These are phyloP conservation scores for Trissolcus japonicus DNA, from an alignment of 2,888 invertebrate genomes.

Conservation along the genomic window DNA sequence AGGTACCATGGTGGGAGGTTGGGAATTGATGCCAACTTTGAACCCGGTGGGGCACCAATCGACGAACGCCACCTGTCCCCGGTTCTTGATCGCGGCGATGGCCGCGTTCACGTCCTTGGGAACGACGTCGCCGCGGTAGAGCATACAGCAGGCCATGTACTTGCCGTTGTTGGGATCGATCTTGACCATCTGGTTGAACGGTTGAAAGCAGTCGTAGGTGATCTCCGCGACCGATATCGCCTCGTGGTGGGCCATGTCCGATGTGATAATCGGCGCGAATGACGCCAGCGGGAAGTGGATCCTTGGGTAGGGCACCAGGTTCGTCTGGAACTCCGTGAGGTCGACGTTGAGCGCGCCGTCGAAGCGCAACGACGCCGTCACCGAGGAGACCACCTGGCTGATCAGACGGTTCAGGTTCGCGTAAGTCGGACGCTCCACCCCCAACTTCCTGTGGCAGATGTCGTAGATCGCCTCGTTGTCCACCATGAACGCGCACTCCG, in stretches of 20 bases:
- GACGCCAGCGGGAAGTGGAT: conserved; percentile 83
- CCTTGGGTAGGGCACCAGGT: conserved; percentile 82
- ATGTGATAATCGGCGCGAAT: conserved; percentile 85
- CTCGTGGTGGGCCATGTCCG: conserved; percentile 85
- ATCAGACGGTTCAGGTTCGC: conserved; percentile 90
- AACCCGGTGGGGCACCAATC: conserved; percentile 97
- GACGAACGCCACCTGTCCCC: conserved; percentile 90
- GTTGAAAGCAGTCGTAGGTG: conserved; percentile 92
- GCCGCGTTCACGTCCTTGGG: conserved; percentile 92
- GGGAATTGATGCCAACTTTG: conserved; percentile 82
- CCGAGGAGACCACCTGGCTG: conserved; percentile 80
- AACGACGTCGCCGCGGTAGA: conserved; percentile 93
- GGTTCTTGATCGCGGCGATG: conserved; percentile 86
- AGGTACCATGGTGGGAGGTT: conserved; percentile 71
- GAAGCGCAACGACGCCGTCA: conserved; percentile 81
- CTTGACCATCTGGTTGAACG: conserved; percentile 93
- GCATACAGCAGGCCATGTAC: conserved; percentile 93
- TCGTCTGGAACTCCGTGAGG: conserved; percentile 93
- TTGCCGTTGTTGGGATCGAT: conserved; percentile 90
- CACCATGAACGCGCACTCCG: conserved; percentile 95
- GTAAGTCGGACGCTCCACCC: conserved; percentile 89
- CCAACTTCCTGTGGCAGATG: conserved; percentile 90
- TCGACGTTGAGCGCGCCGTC: conserved; percentile 88
- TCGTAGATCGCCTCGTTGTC: conserved; percentile 98
- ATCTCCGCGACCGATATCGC: conserved; percentile 88